Percentiles rank a stretch among this genome's conserved stretches.
Conservation (phyloP, 2,797 vertebrate genomes). For the Sandelia bainsii region DNA sequence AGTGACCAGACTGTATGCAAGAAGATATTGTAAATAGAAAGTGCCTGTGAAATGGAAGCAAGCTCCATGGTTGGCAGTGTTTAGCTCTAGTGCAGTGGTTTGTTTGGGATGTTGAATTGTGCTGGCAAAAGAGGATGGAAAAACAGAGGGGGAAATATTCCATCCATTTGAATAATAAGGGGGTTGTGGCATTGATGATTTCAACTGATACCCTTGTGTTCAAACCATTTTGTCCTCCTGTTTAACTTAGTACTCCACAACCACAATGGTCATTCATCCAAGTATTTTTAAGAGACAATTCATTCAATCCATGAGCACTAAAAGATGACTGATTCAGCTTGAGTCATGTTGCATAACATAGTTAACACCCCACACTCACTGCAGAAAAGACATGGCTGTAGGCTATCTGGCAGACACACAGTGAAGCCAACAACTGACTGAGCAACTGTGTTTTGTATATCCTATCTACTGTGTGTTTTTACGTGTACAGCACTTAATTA, state of each 20-base stretch:
- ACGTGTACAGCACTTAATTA: background rate
- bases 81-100: conserved; percentile 51
- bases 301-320: conserved; percentile 17
- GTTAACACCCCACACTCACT: conserved; percentile 49
- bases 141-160: conserved; percentile 44
- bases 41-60: conserved; percentile 43
- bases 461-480: too few species aligned
- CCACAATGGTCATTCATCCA: conserved; percentile 19
- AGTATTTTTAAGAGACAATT: conserved; percentile 35
- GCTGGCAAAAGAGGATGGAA: conserved; percentile 57
- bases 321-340: conserved; percentile 40
- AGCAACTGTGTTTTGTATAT: background rate
- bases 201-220: conserved; percentile 42
- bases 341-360: conserved; percentile 44
- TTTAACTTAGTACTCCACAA: conserved; percentile 30
- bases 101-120: conserved; percentile 62
- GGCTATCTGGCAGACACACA: conserved; percentile 23
- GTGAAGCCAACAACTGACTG: conserved; percentile 25
- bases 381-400: conserved; percentile 55
- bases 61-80: conserved; percentile 52
- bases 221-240: conserved; percentile 46
- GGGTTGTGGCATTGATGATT: conserved; percentile 44
- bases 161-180: conserved; percentile 51
- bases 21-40: conserved; percentile 54
- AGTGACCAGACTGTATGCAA: conserved; percentile 31